A percentile compares a stretch with the other conserved stretches of the same genome.
Evolutionary conservation across 2,113 vertebrate genomes (phyloP).

Genomic region (Myxocyprinus asiaticus): DNA sequence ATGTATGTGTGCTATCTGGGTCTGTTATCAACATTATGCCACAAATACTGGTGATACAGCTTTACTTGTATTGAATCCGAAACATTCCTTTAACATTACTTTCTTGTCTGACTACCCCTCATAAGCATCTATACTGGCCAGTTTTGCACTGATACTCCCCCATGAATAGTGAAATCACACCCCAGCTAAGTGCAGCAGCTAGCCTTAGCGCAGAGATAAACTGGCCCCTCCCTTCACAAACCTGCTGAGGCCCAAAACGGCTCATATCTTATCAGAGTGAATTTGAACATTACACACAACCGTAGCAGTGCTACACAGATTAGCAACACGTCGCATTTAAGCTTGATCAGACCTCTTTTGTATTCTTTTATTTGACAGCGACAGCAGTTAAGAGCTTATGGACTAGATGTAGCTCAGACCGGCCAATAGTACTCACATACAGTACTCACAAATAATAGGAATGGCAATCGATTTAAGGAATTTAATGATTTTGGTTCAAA

Average conservation of each 20-base stretch:
- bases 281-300: conserved; percentile 29
- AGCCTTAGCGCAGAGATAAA: conserved; percentile 37
- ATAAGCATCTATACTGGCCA: neutral
- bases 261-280: conserved; percentile 27
- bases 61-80: no score
- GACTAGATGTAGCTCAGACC: no score
- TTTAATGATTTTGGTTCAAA: no score
- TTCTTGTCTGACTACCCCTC: conserved; percentile 22
- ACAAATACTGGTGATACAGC: no score
- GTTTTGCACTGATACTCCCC: conserved; percentile 62
- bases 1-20: no score
- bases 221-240: neutral
- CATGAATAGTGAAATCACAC: conserved; percentile 54
- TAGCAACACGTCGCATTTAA: conserved; percentile 25
- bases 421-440: no score
- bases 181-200: conserved; percentile 40
- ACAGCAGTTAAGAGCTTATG: neutral
- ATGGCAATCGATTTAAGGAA: no score
- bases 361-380: conserved; percentile 6
- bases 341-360: conserved; percentile 1
- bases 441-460: no score
- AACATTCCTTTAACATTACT: no score
- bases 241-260: neutral
- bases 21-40: no score
- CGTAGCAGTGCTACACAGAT: neutral